Evolutionary conservation across 2,888 invertebrate species (phyloP), one percentile per base, ranked within the genome.

Genomic region (Caenorhabditis doughertyi): DNA sequence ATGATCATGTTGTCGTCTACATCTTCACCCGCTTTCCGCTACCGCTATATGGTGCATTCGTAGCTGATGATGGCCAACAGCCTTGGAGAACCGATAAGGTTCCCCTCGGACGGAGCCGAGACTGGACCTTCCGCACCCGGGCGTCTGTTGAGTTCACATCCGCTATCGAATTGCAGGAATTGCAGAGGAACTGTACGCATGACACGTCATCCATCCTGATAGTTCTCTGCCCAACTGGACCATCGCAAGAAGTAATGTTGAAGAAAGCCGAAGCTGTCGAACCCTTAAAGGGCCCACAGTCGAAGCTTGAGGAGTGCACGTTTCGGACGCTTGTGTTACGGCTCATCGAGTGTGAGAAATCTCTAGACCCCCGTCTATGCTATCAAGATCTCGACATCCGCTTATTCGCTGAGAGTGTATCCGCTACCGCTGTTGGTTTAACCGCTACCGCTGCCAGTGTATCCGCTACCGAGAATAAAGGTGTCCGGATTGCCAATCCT

Each of bases 401-500:
- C 1, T 27, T 64, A 1, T 64, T 64, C 25, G 29, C 47, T 0
- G 64, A 64, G 29, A 29, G 18, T 18, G 16, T 21, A 2, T 47
- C 47, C 18, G 47, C 29, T 7, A 91, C 91, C 79, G 89, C 90
- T 2, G 90, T 90, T 3, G 90, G 90, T 56, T 77, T 86, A 49
- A 86, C 87, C 0, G 87, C 90, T 2, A 29, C 81, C n/a, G 87
- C 86, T 3, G 9, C 79, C 23, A 49, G 27, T n/a, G 49, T 77
- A 18, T 29, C 18, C 2, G 71, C 76, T 16, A 39, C 86, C 25
- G 23, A 47, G 27, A 32, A 42, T 7, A 39, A 23, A 13, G 7
- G 5, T 13, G n/a, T 82, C 0, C 84, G 85, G 82, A 72, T 71
- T 62, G 3, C 60, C 4, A 84, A 82, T 11, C 85, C 82, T 0